Evolutionary conservation across 2,888 invertebrate genomes (phyloP), one percentile per base, ranked within the genome.

Genomic region (Idaea aversata): DNA sequence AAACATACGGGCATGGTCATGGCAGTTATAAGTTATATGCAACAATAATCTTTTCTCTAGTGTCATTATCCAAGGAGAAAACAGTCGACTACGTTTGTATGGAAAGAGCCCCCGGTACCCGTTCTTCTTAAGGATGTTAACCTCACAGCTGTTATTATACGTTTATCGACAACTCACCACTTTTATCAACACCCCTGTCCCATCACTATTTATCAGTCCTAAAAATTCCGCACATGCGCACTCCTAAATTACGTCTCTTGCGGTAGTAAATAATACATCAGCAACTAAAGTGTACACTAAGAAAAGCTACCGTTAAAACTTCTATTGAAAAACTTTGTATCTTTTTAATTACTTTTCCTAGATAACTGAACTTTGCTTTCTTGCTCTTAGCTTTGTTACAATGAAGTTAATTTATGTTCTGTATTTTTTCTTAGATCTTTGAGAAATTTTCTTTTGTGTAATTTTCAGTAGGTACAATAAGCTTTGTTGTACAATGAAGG

Each of bases 201-300:
- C 47, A 7, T 10, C 47, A 2, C 38, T 63, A 62, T 74, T 25
- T 86, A 67, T 74, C 88, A 72, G 87, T 88, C 83, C 16, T 65
- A 72, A 76, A 77, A 68, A 72, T 72, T 73, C 69, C 70, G 78
- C 84, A 77, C 90, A 87, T 89, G 90, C 90, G 90, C 85, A 77
- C 63, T 47, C 47, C 47, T 4, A 47, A 47, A 47, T 13, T 47
- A 47, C 47, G 47, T 47, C 10, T 13, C 76, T 78, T 77, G 77
- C 66, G 67, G 80, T 80, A 76, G 83, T 87, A 82, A 88, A 87
- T 87, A 87, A 83, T 85, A 82, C 80, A 85, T 84, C 74, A 70
- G 68, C 69, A 74, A 3, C 25, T 25, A 63, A 57, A 65, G 67
- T 64, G 65, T 67, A 66, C 66, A 63, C 65, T 64, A 16, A 61